These are phyloP conservation scores for Cydia pomonella DNA, from an alignment of 1,140 invertebrate genomes.

Conservation along the genomic window DNA sequence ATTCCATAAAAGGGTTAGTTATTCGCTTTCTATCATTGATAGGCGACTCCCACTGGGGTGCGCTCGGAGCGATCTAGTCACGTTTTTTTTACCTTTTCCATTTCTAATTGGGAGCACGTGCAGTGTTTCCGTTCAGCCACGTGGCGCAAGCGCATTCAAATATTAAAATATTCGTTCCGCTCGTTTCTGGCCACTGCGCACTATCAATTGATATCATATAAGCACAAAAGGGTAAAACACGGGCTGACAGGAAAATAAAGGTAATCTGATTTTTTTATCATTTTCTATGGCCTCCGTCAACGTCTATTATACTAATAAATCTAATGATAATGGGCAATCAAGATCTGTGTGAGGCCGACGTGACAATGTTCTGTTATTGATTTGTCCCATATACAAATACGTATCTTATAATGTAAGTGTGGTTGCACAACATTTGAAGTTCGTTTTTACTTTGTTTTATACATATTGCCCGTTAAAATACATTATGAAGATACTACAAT, in stretches of 20 bases:
- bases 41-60: slow-evolving; percentile 50
- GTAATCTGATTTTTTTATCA: slow-evolving; percentile 39
- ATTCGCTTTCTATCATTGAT: slow-evolving; percentile 51
- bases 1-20: slow-evolving; percentile 36
- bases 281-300: neutral
- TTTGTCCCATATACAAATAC: neutral
- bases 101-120: slow-evolving; percentile 77
- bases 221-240: slow-evolving; percentile 56
- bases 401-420: neutral
- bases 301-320: neutral
- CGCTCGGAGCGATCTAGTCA: slow-evolving; percentile 54
- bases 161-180: slow-evolving; percentile 71
- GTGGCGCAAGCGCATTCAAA: slow-evolving; percentile 58
- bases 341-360: slow-evolving; percentile 3
- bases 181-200: slow-evolving; percentile 43
- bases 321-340: slow-evolving; percentile 32
- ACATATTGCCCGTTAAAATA: too few species aligned
- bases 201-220: slow-evolving; percentile 57
- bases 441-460: too few species aligned
- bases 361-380: slow-evolving; percentile 11
- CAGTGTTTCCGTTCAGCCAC: slow-evolving; percentile 70
- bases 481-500: too few species aligned
- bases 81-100: slow-evolving; percentile 61
- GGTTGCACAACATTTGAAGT: neutral
- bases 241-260: slow-evolving; percentile 52